Base-by-base conservation (phyloP, 23 tunicate genomes). In the Pegea sp. region DNA sequence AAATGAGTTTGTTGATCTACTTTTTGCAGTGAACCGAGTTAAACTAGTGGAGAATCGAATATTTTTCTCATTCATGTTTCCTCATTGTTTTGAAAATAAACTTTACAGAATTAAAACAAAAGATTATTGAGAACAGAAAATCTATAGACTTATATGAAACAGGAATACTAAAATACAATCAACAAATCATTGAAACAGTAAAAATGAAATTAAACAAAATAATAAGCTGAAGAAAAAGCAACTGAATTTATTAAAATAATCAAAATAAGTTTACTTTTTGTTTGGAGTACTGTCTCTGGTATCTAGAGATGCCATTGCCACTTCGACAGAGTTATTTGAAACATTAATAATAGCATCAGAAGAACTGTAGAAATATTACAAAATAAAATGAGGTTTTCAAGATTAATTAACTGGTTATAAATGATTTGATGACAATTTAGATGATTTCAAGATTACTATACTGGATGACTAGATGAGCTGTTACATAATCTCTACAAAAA, bases 301-400 rank as follows among this genome's bases (percentile, higher is more conserved):
- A 3, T 48, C 59, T 5, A 64, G 49, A 30, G 59, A 64, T 1
- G 59, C 59, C 69, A 64, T 52, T 3, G 59, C 59, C 16, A 30
- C 53, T 38, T 38, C 46, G 16, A 16, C 16, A 38, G 46, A 38
- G 16, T 11, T 8, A 30, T 46, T 18, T 57, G 62, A 30, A 5
- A 27, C 21, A 7, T 46, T 46, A 5, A 57, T 4, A 5, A 48
- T 11, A 5, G 49, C 28, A 32, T 48, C 23, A 13, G 62, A 57
- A 11, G 62, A 27, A 31, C 62, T 57, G 51, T 5, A 24, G 29
- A 13, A 25, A 54, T 27, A 22, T 38, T 38, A 38, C 11, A 38
- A 38, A 38, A 38, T 8, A 38, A 38, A 8, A 8, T 38, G 16
- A 38, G 16, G 46, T 16, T 16, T 38, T 16, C 13, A 16, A 8